A percentile compares a stretch with the other conserved stretches of the same genome.
Conservation (phyloP, 1,140 invertebrate species). For the Macrocentrus cingulum region DNA sequence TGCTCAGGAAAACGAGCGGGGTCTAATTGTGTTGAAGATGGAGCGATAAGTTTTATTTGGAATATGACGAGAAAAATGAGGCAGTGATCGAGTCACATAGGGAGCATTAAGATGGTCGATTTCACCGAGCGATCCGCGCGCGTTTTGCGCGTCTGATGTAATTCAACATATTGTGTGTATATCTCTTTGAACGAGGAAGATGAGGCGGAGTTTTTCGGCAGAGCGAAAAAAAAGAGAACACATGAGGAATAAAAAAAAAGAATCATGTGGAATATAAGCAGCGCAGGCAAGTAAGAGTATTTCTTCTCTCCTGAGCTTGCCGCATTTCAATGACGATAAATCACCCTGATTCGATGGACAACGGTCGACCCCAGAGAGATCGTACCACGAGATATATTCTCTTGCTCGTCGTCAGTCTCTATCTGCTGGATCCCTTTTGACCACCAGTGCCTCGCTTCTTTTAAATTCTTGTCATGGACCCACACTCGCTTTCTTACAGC, state of each 20-base stretch:
- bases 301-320: slow-evolving; percentile 18
- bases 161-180: slow-evolving; percentile 20
- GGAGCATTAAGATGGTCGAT: background rate
- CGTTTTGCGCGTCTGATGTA: too few relatives aligned
- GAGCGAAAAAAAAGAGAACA: background rate
- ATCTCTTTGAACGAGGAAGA: slow-evolving; percentile 13
- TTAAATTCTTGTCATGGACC: slow-evolving; percentile 10
- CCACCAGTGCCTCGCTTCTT: slow-evolving; percentile 19
- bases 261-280: slow-evolving; percentile 25
- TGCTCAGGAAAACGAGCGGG: too few relatives aligned
- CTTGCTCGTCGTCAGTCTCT: slow-evolving; percentile 44
- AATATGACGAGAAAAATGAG: too few relatives aligned
- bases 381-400: slow-evolving; percentile 45
- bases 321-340: slow-evolving; percentile 53
- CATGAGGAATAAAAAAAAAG: slow-evolving; percentile 2
- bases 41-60: too few relatives aligned
- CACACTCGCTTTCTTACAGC: slow-evolving; percentile 11
- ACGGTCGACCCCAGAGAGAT: slow-evolving; percentile 37
- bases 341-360: slow-evolving; percentile 45
- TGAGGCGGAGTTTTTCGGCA: slow-evolving; percentile 4
- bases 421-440: slow-evolving; percentile 43
- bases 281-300: slow-evolving; percentile 10
- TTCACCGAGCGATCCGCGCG: too few relatives aligned
- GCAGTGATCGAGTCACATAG: slow-evolving; percentile 4
- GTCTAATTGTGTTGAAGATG: too few relatives aligned